phyloP scores from a whole-genome alignment of 2,113 vertebrate genomes.

The Pungitius pungitius region DNA sequence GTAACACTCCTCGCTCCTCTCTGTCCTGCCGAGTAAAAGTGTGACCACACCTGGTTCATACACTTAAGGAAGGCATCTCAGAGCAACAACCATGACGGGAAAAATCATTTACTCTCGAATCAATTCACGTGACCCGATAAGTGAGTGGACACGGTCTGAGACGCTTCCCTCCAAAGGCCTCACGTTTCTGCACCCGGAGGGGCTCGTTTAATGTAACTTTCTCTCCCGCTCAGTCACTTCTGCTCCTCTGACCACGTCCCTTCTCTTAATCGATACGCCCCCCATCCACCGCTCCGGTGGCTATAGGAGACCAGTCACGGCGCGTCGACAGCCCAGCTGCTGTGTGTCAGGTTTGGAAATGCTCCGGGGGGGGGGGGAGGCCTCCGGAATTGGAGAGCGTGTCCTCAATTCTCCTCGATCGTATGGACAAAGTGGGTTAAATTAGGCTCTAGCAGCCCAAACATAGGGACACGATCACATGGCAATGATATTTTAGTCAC shows the following conservation, averaged over 20 bases:
- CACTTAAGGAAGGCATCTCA: not conserved
- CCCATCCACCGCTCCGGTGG: slow-evolving; percentile 49
- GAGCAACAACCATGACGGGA: slow-evolving; percentile 9
- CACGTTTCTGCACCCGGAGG: slow-evolving; percentile 27
- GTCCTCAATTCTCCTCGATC: slow-evolving; percentile 73
- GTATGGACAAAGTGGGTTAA: slow-evolving; percentile 78
- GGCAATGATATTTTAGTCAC: slow-evolving; percentile 78
- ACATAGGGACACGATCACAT: slow-evolving; percentile 73
- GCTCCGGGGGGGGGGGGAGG: slow-evolving; percentile 42
- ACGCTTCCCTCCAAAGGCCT: slow-evolving; percentile 14
- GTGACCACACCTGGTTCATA: not conserved
- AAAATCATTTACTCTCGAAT: slow-evolving; percentile 20
- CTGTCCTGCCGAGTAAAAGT: slow-evolving; percentile 18
- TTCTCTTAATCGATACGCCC: slow-evolving; percentile 57
- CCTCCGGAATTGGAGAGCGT: slow-evolving; percentile 68
- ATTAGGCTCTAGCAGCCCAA: slow-evolving; percentile 67
- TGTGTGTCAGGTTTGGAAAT: slow-evolving; percentile 54
- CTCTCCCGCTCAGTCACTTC: slow-evolving; percentile 31
- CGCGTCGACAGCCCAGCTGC: slow-evolving; percentile 48
- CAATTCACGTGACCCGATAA: slow-evolving; percentile 1
- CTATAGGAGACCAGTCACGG: slow-evolving; percentile 56
- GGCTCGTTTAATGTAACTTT: slow-evolving; percentile 23
- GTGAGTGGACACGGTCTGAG: slow-evolving; percentile 16
- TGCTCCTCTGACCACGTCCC: slow-evolving; percentile 35
- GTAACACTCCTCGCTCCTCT: not conserved